A percentile compares a stretch with the other conserved stretches of the same genome.
Evolutionary conservation across 2,113 vertebrate species (phyloP).

Genomic region (Percopsis transmontana): DNA sequence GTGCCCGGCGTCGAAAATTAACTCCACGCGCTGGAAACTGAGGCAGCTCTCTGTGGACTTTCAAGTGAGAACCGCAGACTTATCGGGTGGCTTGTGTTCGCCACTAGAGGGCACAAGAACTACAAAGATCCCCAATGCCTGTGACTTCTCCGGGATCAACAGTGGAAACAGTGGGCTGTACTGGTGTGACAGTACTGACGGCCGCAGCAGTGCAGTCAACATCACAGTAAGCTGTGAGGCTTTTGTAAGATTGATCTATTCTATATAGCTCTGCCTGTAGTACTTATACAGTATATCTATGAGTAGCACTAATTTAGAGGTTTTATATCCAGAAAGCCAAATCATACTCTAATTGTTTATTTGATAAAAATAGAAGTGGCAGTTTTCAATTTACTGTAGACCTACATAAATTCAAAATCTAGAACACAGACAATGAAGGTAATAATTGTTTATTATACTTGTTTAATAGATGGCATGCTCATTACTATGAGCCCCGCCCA

Average conservation of each 20-base stretch:
- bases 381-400: too few relatives aligned
- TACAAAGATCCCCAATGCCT: neutral
- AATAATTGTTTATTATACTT: neutral
- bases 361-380: too few relatives aligned
- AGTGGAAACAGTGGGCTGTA: conserved; percentile 56
- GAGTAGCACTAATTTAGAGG: too few relatives aligned
- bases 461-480: conserved; percentile 51
- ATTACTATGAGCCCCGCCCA: conserved; percentile 51
- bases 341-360: too few relatives aligned
- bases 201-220: conserved; percentile 56
- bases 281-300: too few relatives aligned
- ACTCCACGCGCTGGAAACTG: conserved; percentile 53
- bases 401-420: too few relatives aligned
- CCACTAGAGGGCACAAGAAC: conserved; percentile 37
- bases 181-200: conserved; percentile 64
- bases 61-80: neutral
- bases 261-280: too few relatives aligned
- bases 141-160: conserved; percentile 31
- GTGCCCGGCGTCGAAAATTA: conserved; percentile 40
- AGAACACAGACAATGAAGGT: neutral
- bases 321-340: too few relatives aligned
- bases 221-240: conserved; percentile 72
- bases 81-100: conserved; percentile 16
- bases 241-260: neutral
- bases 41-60: conserved; percentile 19